phyloP scores from a whole-genome alignment of 2,113 vertebrate species.

The Phylloscopus whistleri region DNA sequence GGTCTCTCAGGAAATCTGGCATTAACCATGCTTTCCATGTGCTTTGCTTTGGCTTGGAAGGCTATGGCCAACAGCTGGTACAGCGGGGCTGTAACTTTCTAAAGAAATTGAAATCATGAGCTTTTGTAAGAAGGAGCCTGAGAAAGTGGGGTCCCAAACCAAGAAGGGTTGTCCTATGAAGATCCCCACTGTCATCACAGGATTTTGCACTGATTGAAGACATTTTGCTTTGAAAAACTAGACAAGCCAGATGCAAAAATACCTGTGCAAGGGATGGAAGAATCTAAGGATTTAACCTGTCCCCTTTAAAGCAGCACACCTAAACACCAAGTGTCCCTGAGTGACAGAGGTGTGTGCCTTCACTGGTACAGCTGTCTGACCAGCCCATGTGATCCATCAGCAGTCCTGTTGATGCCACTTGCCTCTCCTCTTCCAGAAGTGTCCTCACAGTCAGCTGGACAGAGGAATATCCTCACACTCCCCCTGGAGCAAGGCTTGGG shows the following conservation, averaged over 20 bases:
- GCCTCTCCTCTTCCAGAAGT: neutral
- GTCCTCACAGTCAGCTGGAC: neutral
- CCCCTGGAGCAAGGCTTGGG: neutral
- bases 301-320: neutral
- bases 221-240: neutral
- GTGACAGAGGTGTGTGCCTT: neutral
- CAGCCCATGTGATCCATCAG: constrained; percentile 47
- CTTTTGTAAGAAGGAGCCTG: neutral
- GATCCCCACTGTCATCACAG: neutral
- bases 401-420: constrained; percentile 42
- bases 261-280: neutral
- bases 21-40: neutral
- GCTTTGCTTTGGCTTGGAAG: neutral
- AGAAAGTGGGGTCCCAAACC: neutral
- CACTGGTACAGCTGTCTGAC: constrained; percentile 8
- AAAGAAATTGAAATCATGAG: neutral
- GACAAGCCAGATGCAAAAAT: neutral
- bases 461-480: neutral
- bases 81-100: neutral
- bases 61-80: neutral
- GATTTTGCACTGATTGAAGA: neutral
- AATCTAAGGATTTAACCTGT: neutral
- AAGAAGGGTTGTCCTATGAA: neutral
- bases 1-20: neutral
- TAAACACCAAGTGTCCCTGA: neutral